Base-by-base conservation (phyloP, 2,888 invertebrate species). In the Chamaedrilus cognettii region DNA sequence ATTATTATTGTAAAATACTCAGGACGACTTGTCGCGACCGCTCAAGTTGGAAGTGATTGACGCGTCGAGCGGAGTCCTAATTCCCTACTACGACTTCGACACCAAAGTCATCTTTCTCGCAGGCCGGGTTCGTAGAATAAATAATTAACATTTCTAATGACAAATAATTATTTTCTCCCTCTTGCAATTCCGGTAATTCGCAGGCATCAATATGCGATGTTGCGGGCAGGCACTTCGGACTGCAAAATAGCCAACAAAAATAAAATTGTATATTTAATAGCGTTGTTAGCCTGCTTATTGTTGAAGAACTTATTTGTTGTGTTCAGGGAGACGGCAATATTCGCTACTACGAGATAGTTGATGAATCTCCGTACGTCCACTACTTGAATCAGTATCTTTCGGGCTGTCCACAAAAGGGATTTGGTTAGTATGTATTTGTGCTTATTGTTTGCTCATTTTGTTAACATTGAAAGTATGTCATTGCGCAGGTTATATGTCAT, bases 351-450 rank as follows among this genome's bases (percentile, higher is more conserved):
- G 94, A 91, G 85, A 91, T 97, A 77, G 94, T 94, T 26, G 91
- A 94, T 0, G 94, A 95, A 80, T 91, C 93, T 2, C 96, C 96
- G 0, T 96, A 94, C 85, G 93, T 96, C 69, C 95, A 96, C 85
- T 97, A 94, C 85, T 94, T 98, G 82, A 96, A 93, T 87, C 96
- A 95, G 77, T 98, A 93, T 88, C 94, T 95, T 87, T 95, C 96
- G 42, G 93, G 95, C n/a, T 94, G 94, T 85, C 97, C 98, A 61
- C 97, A 98, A 85, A 88, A 96, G 86, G 96, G 96, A 81, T 70
- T 86, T 5, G 81, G 82, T 83, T 64, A 76, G 76, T 75, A 1
- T 26, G 7, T 51, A 23, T 7, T 32, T 1, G 51, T 19, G n/a
- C 52, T 62, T 11, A 15, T 28, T 32, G 33, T 32, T 19, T 63